Evolutionary conservation across 2,113 vertebrate genomes (phyloP).

Genomic region (Myrmophylax atrothorax): DNA sequence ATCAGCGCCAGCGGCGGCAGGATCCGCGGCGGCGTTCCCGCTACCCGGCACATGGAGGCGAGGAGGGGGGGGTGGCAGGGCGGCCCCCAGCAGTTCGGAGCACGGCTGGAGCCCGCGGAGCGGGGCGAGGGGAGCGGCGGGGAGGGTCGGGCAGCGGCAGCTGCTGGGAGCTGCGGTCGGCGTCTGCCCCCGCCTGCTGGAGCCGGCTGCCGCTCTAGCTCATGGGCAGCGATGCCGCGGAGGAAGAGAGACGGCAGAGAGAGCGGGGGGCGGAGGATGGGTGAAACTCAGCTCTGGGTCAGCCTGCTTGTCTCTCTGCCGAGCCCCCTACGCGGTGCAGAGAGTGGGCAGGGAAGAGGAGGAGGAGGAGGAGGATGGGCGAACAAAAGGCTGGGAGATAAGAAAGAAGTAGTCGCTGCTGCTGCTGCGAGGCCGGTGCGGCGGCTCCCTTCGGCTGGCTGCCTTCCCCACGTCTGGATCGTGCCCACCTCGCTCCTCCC

Average conservation of each 20-base stretch:
- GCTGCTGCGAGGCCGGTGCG: slow-evolving; percentile 14
- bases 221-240: slow-evolving; percentile 43
- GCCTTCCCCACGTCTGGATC: not conserved
- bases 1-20: slow-evolving; percentile 77
- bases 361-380: slow-evolving; percentile 40
- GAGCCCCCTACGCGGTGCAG: slow-evolving; percentile 26
- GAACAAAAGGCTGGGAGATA: slow-evolving; percentile 61
- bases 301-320: not conserved
- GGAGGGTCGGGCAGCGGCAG: not conserved
- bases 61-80: slow-evolving; percentile 67
- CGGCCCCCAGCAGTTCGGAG: slow-evolving; percentile 56
- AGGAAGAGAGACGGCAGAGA: not conserved
- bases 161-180: not conserved
- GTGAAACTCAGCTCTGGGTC: slow-evolving; percentile 52
- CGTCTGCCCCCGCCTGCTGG: slow-evolving; percentile 29
- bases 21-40: slow-evolving; percentile 75
- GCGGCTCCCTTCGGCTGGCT: not conserved
- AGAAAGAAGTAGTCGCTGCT: slow-evolving; percentile 29
- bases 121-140: not conserved
- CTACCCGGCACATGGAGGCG: slow-evolving; percentile 80
- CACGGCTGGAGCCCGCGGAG: slow-evolving; percentile 19
- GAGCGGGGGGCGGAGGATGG: not conserved
- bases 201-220: slow-evolving; percentile 34
- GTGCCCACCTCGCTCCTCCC: slow-evolving; percentile 1
- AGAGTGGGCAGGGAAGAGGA: slow-evolving; percentile 11